Percentiles rank a stretch among this genome's conserved stretches.
These are phyloP conservation scores for Pocillopora meandrina DNA, from an alignment of 92 coral and sea anemone genomes.

Conservation along the genomic window DNA sequence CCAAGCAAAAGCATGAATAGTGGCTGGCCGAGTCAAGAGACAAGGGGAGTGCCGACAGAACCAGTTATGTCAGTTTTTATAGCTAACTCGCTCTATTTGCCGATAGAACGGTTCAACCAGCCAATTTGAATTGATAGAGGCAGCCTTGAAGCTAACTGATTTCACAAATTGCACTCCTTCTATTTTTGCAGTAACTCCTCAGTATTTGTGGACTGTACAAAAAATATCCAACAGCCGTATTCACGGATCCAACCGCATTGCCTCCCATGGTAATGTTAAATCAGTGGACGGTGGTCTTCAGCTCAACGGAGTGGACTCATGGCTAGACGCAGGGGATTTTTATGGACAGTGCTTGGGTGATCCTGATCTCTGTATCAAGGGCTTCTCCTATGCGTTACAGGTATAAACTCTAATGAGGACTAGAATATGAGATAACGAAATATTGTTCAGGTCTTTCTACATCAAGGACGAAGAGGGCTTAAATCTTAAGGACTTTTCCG, in stretches of 20 bases:
- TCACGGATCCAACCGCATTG: conserved; percentile 91
- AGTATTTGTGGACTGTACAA: conserved; percentile 95
- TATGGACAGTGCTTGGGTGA: conserved; percentile 98
- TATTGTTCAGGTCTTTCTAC: too few relatives aligned
- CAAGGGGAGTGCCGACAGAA: too few relatives aligned
- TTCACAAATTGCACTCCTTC: not conserved
- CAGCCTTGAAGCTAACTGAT: too few relatives aligned
- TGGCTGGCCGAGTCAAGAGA: too few relatives aligned
- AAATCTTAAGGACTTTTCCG: too few relatives aligned
- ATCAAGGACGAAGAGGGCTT: too few relatives aligned
- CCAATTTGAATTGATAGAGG: too few relatives aligned
- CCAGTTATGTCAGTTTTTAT: too few relatives aligned
- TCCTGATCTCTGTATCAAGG: conserved; percentile 98
- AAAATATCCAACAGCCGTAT: conserved; percentile 88
- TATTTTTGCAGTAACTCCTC: conserved; percentile 67
- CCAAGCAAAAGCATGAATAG: too few relatives aligned
- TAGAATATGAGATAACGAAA: too few relatives aligned
- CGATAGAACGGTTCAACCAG: too few relatives aligned
- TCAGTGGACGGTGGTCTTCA: conserved; percentile 93
- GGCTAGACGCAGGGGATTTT: conserved; percentile 99
- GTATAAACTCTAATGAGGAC: conserved; percentile 27
- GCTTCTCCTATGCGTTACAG: conserved; percentile 94
- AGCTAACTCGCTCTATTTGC: too few relatives aligned
- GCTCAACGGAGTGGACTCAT: conserved; percentile 93
- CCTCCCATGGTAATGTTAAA: conserved; percentile 85